Evolutionary conservation across 2,888 invertebrate genomes (phyloP), one percentile per base, ranked within the genome.

Genomic region (Anaspis maculata): DNA sequence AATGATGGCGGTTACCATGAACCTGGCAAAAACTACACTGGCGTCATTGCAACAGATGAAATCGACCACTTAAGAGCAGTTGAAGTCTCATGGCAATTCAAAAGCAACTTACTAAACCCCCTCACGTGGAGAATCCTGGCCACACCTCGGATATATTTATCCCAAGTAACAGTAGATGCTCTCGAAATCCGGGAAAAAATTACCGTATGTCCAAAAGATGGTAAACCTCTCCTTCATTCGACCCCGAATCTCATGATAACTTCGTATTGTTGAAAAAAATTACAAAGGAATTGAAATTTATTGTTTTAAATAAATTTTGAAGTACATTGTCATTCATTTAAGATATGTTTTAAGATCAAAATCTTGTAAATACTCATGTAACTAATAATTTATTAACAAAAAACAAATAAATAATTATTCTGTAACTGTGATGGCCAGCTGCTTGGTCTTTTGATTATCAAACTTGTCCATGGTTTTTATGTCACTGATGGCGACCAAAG

Each of bases 301-400:
- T 19, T 24, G 6, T 24, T 24, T 11, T 6, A 15, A 28, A 31
- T 13, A 14, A 14, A 24, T 24, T 13, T 76, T 70, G 42, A 70
- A 73, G 59, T 86, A 94, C 44, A 90, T 79, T 23, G 77, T 70
- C 35, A 95, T 84, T 3, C 92, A 94, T 9, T 71, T 68, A 2
- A 94, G 64, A 65, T 86, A 94, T 3, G 77, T 73, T 6, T 78
- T 72, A 27, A 80, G 82, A 37, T 77, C 76, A 3, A 96, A 67
- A 53, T 73, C 84, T 59, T 97, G 95, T 58, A 96, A 76, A 59
- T 92, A 83, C 59, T 89, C 87, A 57, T 96, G 96, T 1, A 94
- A 70, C 1, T 84, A 70, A 44, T 34, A 36, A 37, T 39, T 23
- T 27, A 31, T 34, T 28, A 41, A 25, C n/a, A n/a, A 39, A 37